Percentiles rank a stretch among this genome's conserved stretches.
Evolutionary conservation across 2,113 vertebrate genomes (phyloP).

Genomic region (Amphiprion ocellaris): DNA sequence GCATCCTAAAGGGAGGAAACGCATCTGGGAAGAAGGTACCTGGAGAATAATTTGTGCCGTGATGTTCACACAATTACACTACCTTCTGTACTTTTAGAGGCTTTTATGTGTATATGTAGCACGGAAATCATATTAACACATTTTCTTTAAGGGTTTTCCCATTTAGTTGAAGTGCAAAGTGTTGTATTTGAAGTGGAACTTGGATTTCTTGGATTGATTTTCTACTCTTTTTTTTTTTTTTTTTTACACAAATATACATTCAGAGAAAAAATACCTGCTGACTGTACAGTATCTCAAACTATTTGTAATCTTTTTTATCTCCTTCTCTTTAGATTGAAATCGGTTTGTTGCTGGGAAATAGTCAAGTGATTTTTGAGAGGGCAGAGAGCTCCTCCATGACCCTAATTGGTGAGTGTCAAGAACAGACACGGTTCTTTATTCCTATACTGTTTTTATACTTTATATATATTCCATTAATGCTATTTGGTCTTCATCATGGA

Average conservation of each 20-base stretch:
- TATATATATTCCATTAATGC: too few relatives aligned
- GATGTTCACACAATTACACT: background rate
- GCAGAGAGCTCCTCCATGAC: slow-evolving; percentile 92
- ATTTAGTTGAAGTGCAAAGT: too few relatives aligned
- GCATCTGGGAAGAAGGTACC: slow-evolving; percentile 90
- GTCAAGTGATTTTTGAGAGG: slow-evolving; percentile 98
- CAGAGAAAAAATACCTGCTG: too few relatives aligned
- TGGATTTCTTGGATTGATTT: too few relatives aligned
- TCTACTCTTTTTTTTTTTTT: background rate
- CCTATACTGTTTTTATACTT: too few relatives aligned
- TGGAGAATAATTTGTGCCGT: background rate
- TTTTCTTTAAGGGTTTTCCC: too few relatives aligned
- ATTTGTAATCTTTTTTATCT: background rate
- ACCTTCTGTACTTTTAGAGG: background rate
- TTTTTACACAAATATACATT: too few relatives aligned
- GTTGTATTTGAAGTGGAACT: too few relatives aligned
- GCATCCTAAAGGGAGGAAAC: slow-evolving; percentile 90
- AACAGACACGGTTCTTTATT: background rate
- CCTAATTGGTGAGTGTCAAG: slow-evolving; percentile 90
- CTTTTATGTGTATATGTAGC: background rate
- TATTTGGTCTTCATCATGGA: too few relatives aligned
- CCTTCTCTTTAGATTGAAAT: slow-evolving; percentile 87
- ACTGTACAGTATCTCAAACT: too few relatives aligned
- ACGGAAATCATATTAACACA: too few relatives aligned
- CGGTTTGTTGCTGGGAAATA: slow-evolving; percentile 93